phyloP scores from a whole-genome alignment of 2,797 vertebrate genomes.

The Sphenopsis melanotis region DNA sequence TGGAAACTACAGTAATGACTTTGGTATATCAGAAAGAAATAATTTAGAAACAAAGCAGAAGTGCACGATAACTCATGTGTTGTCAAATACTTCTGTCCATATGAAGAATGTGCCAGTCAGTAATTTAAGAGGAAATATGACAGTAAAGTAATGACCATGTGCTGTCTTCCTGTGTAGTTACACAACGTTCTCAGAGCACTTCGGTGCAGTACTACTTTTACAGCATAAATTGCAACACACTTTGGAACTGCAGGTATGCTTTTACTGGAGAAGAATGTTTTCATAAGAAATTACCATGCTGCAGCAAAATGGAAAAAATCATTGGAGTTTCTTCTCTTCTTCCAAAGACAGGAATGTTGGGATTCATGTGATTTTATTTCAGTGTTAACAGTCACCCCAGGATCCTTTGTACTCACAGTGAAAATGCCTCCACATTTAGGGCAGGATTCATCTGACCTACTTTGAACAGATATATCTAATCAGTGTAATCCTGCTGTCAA shows the following conservation, averaged over 20 bases:
- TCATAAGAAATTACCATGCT: not conserved
- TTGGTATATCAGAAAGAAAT: not conserved
- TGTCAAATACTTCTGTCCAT: not conserved
- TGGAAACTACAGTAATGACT: not conserved
- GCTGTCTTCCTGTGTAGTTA: not conserved
- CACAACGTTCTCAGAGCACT: not conserved
- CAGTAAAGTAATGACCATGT: not conserved
- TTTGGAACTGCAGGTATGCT: not conserved
- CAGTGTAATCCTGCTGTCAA: not conserved
- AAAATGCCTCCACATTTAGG: not conserved
- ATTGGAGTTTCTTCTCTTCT: not conserved
- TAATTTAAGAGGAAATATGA: not conserved
- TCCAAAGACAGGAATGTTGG: not conserved
- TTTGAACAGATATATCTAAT: slow-evolving; percentile 11
- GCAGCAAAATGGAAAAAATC: not conserved
- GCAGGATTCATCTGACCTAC: slow-evolving; percentile 3
- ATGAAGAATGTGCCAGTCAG: not conserved
- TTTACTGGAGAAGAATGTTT: not conserved
- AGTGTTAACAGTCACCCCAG: not conserved
- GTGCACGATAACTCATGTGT: not conserved
- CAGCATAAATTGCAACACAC: not conserved
- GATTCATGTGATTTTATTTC: not conserved
- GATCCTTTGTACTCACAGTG: not conserved
- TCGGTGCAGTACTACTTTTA: not conserved
- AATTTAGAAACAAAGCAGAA: not conserved